Base-by-base conservation (phyloP, 2,113 vertebrate genomes). In the Peromyscus californicus region DNA sequence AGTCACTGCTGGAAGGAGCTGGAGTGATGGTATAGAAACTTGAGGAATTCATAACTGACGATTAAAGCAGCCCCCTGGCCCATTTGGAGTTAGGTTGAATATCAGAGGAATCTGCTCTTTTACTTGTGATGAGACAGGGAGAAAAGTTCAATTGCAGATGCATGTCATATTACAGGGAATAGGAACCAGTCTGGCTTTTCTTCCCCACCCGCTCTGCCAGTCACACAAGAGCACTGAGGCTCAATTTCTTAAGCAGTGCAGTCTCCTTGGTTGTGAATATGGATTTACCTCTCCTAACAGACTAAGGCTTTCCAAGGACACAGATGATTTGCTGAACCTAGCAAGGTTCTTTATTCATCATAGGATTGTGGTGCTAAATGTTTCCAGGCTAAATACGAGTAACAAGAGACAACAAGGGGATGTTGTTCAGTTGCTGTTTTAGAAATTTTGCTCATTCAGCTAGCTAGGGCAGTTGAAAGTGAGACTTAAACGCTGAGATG, bases 321-420 rank as follows among this genome's bases (percentile, higher is more conserved):
- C 17, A 5, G 69, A 13, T 76, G 61, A 75, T 90, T 78, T 65
- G 84, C 84, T 54, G 89, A 95, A 51, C 45, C 33, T 63, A 88
- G 59, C 76, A 96, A 90, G 65, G 17, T 54, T 42, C 59, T 97
- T 96, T 90, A 65, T 15, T 87, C 33, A 88, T 42, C 11, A 65
- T 75, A 57, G 21, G 29, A 75, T 83, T 93, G 80, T 97, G 76
- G 94, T 54, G 19, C 29, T 74, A 31, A 67, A 39, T 36, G 45
- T 89, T 90, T 93, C 39, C 51, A 80, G 16, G 57, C 5, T 93
- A 95, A 93, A 96, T n/a, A 80, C 69, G 96, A 75, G 86, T 87
- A 93, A 83, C 61, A 93, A 75, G 31, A 24, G 84, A 89, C 93
- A 94, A 72, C n/a, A 42, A 82, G 84, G 42, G 57, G 91, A 45